Evolutionary conservation across 2,797 vertebrate genomes (phyloP), one percentile per base, ranked within the genome.

Genomic region (Tapirus indicus): DNA sequence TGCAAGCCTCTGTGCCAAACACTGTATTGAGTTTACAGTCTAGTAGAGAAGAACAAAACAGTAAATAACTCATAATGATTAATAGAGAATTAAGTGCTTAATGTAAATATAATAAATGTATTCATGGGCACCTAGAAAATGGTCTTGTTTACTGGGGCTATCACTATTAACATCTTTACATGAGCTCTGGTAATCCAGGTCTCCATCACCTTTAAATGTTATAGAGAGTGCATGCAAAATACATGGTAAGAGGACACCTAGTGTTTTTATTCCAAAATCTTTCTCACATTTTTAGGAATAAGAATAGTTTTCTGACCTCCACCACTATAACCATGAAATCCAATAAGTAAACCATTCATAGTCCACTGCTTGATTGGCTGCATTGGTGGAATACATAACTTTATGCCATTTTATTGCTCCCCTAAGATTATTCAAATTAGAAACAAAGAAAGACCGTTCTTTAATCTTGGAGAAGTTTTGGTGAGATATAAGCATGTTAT

Each of bases 331-430:
- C 4, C 13, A 47, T 21, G 4, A 60, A 92, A 3, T 52, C 2
- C 4, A 58, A 32, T 23, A 23, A 2, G 23, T 29, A 38, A 21
- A 25, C 6, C 52, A 91, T 16, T 71, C 8, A 10, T 38, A 60
- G 6, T 6, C 6, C n/a, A 47, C 44, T 44, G n/a, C 6, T 52
- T 16, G 7, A 23, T 20, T 20, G 29, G 4, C 2, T 10, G 5
- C 32, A 54, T 1, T 12, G 29, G 7, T 86, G 7, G 23, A 77
- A 38, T 21, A 56, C 2, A 6, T 72, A 38, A 71, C 2, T 38
- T n/a, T 44, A 60, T 5, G 5, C 1, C 29, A 56, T 7, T 11
- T 0, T 60, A 35, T 68, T 84, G 21, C 7, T 6, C 1, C 1
- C 3, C 6, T 9, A 25, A 4, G 14, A 21, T 29, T 41, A 44